These are phyloP conservation scores for Acropternis orthonyx DNA, from an alignment of 2,797 vertebrate genomes.

Conservation along the genomic window DNA sequence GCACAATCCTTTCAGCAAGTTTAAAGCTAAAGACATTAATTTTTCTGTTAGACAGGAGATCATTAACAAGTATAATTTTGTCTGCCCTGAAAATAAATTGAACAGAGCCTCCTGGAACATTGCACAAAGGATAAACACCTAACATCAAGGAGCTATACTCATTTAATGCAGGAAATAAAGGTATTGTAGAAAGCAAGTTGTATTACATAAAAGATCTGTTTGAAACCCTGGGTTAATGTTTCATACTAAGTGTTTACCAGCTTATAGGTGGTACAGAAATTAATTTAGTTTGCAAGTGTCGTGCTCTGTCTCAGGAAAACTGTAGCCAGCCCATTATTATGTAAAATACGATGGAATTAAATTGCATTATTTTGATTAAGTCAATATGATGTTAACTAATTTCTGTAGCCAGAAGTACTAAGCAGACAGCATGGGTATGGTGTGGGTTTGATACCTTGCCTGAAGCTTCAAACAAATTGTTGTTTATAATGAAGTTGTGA, in stretches of 20 bases:
- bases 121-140: background rate
- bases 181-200: background rate
- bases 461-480: slow-evolving; percentile 9
- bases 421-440: background rate
- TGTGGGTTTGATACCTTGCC: background rate
- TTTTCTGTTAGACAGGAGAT: background rate
- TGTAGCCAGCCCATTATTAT: background rate
- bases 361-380: slow-evolving; percentile 24
- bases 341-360: slow-evolving; percentile 25
- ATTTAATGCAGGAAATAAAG: slow-evolving; percentile 11
- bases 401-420: background rate
- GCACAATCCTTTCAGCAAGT: background rate
- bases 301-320: background rate
- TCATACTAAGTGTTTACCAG: background rate
- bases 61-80: slow-evolving; percentile 26
- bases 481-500: slow-evolving; percentile 49
- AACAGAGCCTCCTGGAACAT: background rate
- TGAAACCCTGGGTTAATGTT: slow-evolving; percentile 25
- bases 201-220: background rate
- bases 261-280: slow-evolving; percentile 1
- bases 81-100: slow-evolving; percentile 17
- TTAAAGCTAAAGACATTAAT: background rate
- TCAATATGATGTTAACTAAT: background rate
- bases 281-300: slow-evolving; percentile 32
- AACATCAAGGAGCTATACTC: background rate